A percentile compares a stretch with the other conserved stretches of the same genome.
Evolutionary conservation across 2,888 invertebrate genomes (phyloP).

Genomic region (Drosophila kuntzei): DNA sequence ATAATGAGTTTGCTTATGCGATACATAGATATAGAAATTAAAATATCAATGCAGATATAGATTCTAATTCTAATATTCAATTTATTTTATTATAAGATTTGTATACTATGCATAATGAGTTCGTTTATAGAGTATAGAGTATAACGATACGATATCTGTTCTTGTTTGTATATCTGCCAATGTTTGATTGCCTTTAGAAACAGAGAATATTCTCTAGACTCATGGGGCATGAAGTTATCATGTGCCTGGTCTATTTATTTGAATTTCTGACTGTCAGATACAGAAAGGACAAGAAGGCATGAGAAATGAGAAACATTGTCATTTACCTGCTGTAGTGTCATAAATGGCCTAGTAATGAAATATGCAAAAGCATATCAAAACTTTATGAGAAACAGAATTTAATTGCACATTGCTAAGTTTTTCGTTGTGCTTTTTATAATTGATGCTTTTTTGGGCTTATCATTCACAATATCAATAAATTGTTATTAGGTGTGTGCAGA

Average conservation of each 20-base stretch:
- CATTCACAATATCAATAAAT: neutral
- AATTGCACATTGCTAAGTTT: neutral
- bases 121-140: neutral
- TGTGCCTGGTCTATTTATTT: slow-evolving; percentile 57
- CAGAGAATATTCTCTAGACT: slow-evolving; percentile 10
- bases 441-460: neutral
- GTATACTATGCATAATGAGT: neutral
- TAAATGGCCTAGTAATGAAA: neutral
- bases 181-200: slow-evolving; percentile 22
- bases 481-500: neutral
- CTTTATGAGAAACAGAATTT: neutral
- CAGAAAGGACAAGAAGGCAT: neutral
- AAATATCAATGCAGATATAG: neutral
- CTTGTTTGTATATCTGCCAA: neutral
- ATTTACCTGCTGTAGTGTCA: slow-evolving; percentile 2
- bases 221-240: slow-evolving; percentile 48
- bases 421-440: neutral
- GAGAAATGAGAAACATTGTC: slow-evolving; percentile 6
- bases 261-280: slow-evolving; percentile 18
- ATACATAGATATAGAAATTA: too few relatives aligned
- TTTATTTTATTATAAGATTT: too few relatives aligned
- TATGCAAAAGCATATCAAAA: neutral
- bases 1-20: too few relatives aligned
- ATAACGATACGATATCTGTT: slow-evolving; percentile 24
- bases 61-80: too few relatives aligned